Evolutionary conservation across 2,888 invertebrate genomes (phyloP).

Genomic region (Saturnia pavonia): DNA sequence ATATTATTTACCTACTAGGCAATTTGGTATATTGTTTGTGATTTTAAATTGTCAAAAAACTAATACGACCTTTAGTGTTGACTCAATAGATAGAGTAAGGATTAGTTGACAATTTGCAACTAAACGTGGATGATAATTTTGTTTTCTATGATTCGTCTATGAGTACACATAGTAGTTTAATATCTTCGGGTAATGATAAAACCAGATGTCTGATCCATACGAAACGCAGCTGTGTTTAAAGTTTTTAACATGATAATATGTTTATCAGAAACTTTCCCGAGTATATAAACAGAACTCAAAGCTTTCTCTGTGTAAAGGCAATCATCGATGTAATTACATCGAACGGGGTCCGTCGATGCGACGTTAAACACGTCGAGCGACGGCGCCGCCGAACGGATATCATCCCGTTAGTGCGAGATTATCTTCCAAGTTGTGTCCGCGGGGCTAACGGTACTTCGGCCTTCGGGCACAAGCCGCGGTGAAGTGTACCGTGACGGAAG

Average conservation of each 20-base stretch:
- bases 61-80: background rate
- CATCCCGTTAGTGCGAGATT: conserved; percentile 12
- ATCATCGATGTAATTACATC: background rate
- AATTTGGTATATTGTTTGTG: background rate
- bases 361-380: background rate
- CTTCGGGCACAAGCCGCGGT: conserved; percentile 45
- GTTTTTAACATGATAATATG: background rate
- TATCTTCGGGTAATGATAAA: background rate
- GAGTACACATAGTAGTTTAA: background rate
- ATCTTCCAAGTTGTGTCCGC: conserved; percentile 14
- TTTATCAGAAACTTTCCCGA: conserved; percentile 5
- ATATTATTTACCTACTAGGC: background rate
- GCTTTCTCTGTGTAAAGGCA: background rate
- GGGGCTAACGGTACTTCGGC: conserved; percentile 56
- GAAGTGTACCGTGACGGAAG: conserved; percentile 7
- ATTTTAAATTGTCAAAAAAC: background rate
- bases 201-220: background rate
- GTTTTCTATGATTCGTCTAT: background rate
- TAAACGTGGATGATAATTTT: background rate
- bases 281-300: background rate
- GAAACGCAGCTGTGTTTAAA: background rate
- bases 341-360: background rate
- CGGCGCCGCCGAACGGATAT: background rate
- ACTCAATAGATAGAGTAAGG: background rate
- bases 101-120: background rate